Base-by-base conservation (phyloP, 2,797 vertebrate genomes). In the Paratrypauchen microcephalus region DNA sequence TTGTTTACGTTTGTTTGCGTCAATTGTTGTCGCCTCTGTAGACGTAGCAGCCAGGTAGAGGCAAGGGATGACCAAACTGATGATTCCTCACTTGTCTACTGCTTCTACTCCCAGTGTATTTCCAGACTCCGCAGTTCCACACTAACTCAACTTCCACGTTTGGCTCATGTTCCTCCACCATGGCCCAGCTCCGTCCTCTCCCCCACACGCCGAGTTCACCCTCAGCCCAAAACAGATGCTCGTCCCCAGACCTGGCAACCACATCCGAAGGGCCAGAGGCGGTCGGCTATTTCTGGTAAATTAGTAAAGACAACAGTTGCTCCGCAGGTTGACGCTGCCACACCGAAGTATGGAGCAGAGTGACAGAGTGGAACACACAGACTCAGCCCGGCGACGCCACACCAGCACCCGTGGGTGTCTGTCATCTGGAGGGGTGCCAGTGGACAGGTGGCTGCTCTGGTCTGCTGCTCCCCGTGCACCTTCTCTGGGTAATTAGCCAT, bases 301-400 rank as follows among this genome's bases (percentile, higher is more conserved):
- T 89, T 87, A 88, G 83, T 86, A 89, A 90, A 91, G 89, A 91
- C 85, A 88, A 90, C 87, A 91, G 86, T 87, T 83, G 88, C 86
- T 91, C 87, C 80, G 86, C 82, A 83, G 85, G 86, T 86, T 86
- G 86, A 85, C 64, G 80, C 87, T 86, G 89, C 88, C 89, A 87
- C 64, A 75, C 82, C 77, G 85, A 82, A 87, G 74, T 77, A 84
- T 66, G 73, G 85, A 66, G 82, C 83, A 73, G 88, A 87, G 86
- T 85, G 77, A 87, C 87, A 83, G 89, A 86, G 87, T 82, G 83
- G 89, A 90, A 90, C 88, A 83, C 83, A 82, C 79, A 84, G 86
- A 82, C 83, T 83, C 81, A 83, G 83, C 88, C 81, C 70, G 74
- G 89, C 83, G 77, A 82, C 83, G 65, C 32, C 32, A 2, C 9